Conservation (phyloP, 1,140 invertebrate genomes). For the Nilaparvata lugens region DNA sequence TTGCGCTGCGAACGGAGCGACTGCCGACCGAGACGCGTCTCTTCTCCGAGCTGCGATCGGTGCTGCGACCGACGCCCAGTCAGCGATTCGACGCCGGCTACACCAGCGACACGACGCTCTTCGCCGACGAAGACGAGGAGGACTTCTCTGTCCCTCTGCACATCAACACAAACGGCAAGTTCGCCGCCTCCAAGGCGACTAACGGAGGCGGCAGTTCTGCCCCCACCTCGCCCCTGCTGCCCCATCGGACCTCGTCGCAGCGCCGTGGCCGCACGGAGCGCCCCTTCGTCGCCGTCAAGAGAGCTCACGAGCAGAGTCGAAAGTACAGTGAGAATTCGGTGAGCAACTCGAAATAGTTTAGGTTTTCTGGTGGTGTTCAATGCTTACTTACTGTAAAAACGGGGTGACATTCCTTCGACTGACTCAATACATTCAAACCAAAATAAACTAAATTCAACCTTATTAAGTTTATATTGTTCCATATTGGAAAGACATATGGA, state of each 20-base stretch:
- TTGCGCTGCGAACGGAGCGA: constrained; percentile 54
- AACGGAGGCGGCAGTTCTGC: constrained; percentile 39
- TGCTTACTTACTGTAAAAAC: too few relatives aligned
- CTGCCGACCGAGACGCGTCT: constrained; percentile 56
- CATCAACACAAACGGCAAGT: constrained; percentile 55
- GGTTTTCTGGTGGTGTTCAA: too few relatives aligned
- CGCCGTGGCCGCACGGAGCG: constrained; percentile 41
- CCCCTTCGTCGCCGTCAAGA: constrained; percentile 52
- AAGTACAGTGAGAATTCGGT: constrained; percentile 41
- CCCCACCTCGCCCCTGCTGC: constrained; percentile 46
- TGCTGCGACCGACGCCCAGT: constrained; percentile 40
- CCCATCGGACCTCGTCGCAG: constrained; percentile 49
- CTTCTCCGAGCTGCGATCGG: constrained; percentile 46
- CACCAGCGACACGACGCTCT: constrained; percentile 65
- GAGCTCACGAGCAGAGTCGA: constrained; percentile 46
- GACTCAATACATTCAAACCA: too few relatives aligned
- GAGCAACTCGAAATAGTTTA: constrained; percentile 20
- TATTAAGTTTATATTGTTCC: too few relatives aligned
- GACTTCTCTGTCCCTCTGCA: constrained; percentile 54
- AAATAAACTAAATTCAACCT: too few relatives aligned
- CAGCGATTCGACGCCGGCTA: constrained; percentile 46
- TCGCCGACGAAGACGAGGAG: constrained; percentile 56
- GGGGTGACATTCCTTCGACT: too few relatives aligned
- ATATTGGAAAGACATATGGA: too few relatives aligned
- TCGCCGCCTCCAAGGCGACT: constrained; percentile 24